Percentiles rank a stretch among this genome's conserved stretches.
Evolutionary conservation across 2,797 vertebrate species (phyloP).

Genomic region (Neosalanx taihuensis): DNA sequence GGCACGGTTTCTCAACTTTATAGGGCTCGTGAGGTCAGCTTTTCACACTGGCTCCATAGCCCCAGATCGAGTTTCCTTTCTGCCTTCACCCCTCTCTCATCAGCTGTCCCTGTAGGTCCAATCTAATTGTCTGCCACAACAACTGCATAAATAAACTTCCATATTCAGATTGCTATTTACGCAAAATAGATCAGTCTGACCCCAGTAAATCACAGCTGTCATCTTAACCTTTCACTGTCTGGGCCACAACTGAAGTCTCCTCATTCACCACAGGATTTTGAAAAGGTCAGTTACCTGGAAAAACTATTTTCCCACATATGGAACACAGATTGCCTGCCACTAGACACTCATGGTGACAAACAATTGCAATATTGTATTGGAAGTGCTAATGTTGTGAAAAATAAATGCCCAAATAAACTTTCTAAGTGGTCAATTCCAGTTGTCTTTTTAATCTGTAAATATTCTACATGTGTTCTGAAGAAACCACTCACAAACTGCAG

Average conservation of each 20-base stretch:
- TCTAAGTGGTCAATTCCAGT: no score
- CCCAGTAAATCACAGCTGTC: slow-evolving; percentile 43
- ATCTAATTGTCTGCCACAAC: slow-evolving; percentile 35
- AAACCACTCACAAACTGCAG: no score
- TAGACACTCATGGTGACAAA: neutral
- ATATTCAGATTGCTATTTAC: slow-evolving; percentile 39
- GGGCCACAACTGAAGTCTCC: slow-evolving; percentile 3
- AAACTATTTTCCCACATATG: neutral
- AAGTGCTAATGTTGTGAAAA: no score
- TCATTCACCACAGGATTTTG: neutral
- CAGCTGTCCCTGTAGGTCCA: slow-evolving; percentile 38
- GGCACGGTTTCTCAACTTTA: slow-evolving; percentile 40
- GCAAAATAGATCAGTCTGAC: slow-evolving; percentile 4
- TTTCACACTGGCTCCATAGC: slow-evolving; percentile 32
- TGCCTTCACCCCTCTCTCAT: slow-evolving; percentile 29
- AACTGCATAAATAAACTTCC: slow-evolving; percentile 30
- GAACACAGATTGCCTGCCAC: neutral
- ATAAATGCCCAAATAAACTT: no score
- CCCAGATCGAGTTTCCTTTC: slow-evolving; percentile 48
- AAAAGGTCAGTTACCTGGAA: neutral
- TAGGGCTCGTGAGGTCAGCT: slow-evolving; percentile 36
- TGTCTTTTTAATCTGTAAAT: no score
- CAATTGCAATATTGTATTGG: no score
- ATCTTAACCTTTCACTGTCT: slow-evolving; percentile 35
- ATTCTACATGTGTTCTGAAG: neutral